Conservation (phyloP, 2,888 invertebrate species). For the Germaria angustata region DNA sequence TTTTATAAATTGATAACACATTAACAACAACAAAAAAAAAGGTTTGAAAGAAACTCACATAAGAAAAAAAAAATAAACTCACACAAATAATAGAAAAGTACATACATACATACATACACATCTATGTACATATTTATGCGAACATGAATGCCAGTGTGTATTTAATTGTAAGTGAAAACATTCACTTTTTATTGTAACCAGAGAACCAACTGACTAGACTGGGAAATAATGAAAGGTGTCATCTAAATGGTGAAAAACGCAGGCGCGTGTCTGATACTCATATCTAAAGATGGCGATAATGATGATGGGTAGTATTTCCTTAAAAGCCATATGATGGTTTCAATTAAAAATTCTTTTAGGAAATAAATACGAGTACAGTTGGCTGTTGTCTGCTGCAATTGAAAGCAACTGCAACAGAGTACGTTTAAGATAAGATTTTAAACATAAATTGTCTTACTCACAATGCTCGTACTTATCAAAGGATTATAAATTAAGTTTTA, state of each 20-base stretch:
- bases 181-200: constrained; percentile 32
- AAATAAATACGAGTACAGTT: not conserved
- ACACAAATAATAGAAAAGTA: not conserved
- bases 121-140: not conserved
- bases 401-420: not conserved
- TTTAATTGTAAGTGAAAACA: constrained; percentile 19
- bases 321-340: constrained; percentile 26
- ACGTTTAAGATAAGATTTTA: not conserved
- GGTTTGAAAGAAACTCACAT: constrained; percentile 45
- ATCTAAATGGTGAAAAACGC: constrained; percentile 23
- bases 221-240: constrained; percentile 47
- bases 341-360: not conserved
- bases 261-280: constrained; percentile 67
- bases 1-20: constrained; percentile 59
- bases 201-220: not conserved
- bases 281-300: constrained; percentile 58
- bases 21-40: constrained; percentile 42
- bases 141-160: not conserved
- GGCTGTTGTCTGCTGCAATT: not conserved
- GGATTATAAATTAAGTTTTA: too few species aligned
- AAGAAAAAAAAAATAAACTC: not conserved
- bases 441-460: too few species aligned
- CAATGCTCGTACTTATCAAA: too few species aligned
- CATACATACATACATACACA: not conserved
- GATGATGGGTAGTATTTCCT: constrained; percentile 27